Evolutionary conservation across 2,888 invertebrate genomes (phyloP).

Genomic region (Phymatocera aterrima): DNA sequence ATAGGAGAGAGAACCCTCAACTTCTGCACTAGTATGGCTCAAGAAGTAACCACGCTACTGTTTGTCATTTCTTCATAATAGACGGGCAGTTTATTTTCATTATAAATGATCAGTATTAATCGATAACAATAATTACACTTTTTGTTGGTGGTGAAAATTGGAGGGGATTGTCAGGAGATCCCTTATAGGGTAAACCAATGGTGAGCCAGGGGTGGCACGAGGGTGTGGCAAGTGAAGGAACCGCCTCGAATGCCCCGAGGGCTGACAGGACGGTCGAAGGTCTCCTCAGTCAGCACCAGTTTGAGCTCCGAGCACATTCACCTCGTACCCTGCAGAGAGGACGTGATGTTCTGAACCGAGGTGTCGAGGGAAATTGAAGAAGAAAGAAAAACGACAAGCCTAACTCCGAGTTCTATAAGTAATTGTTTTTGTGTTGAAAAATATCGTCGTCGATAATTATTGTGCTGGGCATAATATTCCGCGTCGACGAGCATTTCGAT

Average conservation of each 20-base stretch:
- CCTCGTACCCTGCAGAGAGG: neutral
- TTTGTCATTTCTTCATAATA: too few relatives aligned
- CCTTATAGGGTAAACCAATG: conserved; percentile 58
- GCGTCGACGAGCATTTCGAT: too few relatives aligned
- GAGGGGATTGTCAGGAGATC: conserved; percentile 13
- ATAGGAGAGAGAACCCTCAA: too few relatives aligned
- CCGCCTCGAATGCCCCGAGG: conserved; percentile 44
- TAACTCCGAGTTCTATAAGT: too few relatives aligned
- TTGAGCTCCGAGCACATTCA: conserved; percentile 45
- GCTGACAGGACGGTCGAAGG: conserved; percentile 39
- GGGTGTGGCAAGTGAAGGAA: conserved; percentile 55
- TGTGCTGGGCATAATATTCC: too few relatives aligned
- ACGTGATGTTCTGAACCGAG: neutral
- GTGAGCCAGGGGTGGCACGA: conserved; percentile 61
- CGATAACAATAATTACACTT: conserved; percentile 65
- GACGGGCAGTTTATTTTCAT: conserved; percentile 59
- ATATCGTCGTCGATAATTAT: too few relatives aligned
- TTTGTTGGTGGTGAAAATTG: conserved; percentile 26
- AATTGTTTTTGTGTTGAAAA: too few relatives aligned
- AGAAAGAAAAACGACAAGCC: conserved; percentile 1
- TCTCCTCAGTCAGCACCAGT: conserved; percentile 42
- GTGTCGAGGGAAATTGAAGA: conserved; percentile 1
- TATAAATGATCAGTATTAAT: conserved; percentile 62
- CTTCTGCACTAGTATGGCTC: too few relatives aligned
- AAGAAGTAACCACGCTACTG: too few relatives aligned